Evolutionary conservation across 2,888 invertebrate genomes (phyloP).

Genomic region (Himalopsyche tibetana): DNA sequence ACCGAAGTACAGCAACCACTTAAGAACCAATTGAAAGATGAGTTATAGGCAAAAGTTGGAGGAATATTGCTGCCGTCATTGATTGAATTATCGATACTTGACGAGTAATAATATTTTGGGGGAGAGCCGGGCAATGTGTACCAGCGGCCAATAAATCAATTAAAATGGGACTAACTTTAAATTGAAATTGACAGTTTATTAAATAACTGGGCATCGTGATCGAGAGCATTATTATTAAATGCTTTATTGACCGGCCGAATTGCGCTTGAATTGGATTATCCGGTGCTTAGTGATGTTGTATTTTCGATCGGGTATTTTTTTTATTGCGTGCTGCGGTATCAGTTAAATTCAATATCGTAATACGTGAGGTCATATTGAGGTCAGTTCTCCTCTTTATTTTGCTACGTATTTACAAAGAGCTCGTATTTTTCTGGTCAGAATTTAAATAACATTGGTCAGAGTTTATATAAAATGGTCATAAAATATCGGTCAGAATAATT

Average conservation of each 20-base stretch:
- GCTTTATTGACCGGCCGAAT: conserved; percentile 61
- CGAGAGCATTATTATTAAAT: conserved; percentile 32
- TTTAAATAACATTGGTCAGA: no score
- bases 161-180: conserved; percentile 66
- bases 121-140: conserved; percentile 47
- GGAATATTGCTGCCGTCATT: conserved; percentile 59
- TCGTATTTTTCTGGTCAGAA: no score
- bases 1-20: not conserved
- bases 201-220: conserved; percentile 56
- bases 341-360: conserved; percentile 34
- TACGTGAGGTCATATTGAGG: not conserved
- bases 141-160: conserved; percentile 65
- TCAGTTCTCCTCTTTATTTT: conserved; percentile 16
- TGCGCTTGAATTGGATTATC: conserved; percentile 64
- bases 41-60: conserved; percentile 58
- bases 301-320: conserved; percentile 23
- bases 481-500: no score
- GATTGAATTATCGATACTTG: conserved; percentile 65
- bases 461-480: no score
- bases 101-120: conserved; percentile 47
- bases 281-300: conserved; percentile 52
- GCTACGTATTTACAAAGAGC: not conserved
- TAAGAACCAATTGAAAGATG: conserved; percentile 61
- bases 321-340: conserved; percentile 25
- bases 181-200: conserved; percentile 66